Evolutionary conservation across 2,113 vertebrate species (phyloP), one percentile per base, ranked within the genome.

Genomic region (Myocastor coypus): DNA sequence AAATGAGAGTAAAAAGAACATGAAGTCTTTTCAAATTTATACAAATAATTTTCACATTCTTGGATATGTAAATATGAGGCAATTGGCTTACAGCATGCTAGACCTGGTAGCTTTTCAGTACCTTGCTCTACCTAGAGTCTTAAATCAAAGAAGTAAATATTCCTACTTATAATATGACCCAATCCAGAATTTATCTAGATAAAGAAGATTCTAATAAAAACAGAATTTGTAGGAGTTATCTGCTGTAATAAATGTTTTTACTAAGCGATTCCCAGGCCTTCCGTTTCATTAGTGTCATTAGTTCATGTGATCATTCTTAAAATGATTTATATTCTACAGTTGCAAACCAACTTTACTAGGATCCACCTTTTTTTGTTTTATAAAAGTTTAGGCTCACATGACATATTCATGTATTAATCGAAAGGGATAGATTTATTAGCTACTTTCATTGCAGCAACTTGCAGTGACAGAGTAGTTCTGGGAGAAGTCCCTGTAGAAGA

Each of bases 321-420:
- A 68, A 95, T 96, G 89, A 97, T 94, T 94, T 97, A 95, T 96
- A 69, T 77, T 80, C 97, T 95, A 34, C 71, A 96, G 92, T 91
- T 95, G 57, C 92, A 87, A 96, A 93, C 63, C 34, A 77, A 97
- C 52, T 96, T 96, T 95, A 91, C 87, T 95, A 94, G 91, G 94
- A 96, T 92, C 59, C 75, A 94, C 96, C 75, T 94, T 80, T 55
- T 94, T 87, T 85, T 93, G 68, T 59, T 89, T 42, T 40, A 78
- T 95, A 82, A 97, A 96, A 96, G 95, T 87, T 87, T 96, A 97
- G 83, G 80, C 55, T 95, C 40, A 89, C 64, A 94, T 73, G 91
- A 96, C 96, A 97, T 32, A 89, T 96, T 95, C 93, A 91, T 89
- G 75, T 92, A 40, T 96, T 97, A 64, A 89, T 96, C 97, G 93